Evolutionary conservation across 1,140 invertebrate species (phyloP).

Genomic region (Magallana gigas): DNA sequence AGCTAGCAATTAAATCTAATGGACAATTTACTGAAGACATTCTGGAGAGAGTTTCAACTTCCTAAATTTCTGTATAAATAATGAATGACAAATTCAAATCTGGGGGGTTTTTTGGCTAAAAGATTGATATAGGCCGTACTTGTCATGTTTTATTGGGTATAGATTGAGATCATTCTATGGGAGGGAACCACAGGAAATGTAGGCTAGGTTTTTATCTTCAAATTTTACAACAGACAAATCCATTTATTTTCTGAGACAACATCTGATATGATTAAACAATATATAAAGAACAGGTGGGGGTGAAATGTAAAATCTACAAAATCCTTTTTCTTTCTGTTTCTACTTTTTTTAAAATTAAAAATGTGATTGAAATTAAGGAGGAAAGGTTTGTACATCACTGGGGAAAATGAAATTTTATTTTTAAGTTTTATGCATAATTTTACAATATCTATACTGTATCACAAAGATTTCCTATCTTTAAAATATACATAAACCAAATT

Average conservation of each 20-base stretch:
- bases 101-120: too few species aligned
- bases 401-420: neutral
- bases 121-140: too few species aligned
- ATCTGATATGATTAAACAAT: constrained; percentile 29
- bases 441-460: neutral
- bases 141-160: too few species aligned
- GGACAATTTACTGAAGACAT: too few species aligned
- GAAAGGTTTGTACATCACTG: too few species aligned
- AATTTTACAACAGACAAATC: neutral
- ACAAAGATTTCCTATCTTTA: neutral
- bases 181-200: constrained; percentile 1
- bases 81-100: too few species aligned
- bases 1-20: too few species aligned
- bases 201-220: neutral
- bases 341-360: neutral
- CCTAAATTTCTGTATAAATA: too few species aligned
- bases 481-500: neutral
- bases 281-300: constrained; percentile 16
- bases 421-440: neutral
- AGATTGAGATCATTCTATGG: neutral
- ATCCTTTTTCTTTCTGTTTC: neutral
- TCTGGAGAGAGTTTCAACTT: too few species aligned
- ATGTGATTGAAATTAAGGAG: too few species aligned
- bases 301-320: neutral
- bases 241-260: constrained; percentile 26